phyloP scores from a whole-genome alignment of 2,113 vertebrate genomes.

The Todiramphus saurophagus region DNA sequence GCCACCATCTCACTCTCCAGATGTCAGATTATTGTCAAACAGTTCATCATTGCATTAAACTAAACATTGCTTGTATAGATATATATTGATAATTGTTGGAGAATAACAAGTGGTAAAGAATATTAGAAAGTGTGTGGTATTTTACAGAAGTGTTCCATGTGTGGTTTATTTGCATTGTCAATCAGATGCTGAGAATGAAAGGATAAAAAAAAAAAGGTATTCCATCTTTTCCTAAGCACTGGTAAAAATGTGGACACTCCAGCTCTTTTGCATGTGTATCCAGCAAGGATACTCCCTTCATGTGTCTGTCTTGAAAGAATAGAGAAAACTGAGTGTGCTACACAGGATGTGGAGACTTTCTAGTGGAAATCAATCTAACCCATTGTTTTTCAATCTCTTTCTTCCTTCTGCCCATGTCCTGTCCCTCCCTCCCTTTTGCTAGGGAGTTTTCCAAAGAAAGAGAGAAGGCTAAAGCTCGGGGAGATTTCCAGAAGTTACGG shows the following conservation, averaged over 20 bases:
- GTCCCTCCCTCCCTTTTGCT: constrained; percentile 36
- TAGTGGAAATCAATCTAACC: constrained; percentile 24
- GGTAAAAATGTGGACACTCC: neutral
- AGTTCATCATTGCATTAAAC: neutral
- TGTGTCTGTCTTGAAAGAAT: neutral
- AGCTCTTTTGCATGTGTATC: neutral
- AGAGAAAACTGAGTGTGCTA: neutral
- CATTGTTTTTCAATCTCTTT: constrained; percentile 50
- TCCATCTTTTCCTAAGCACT: neutral
- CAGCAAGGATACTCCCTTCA: neutral
- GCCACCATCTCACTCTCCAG: constrained; percentile 52
- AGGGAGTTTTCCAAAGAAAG: constrained; percentile 99
- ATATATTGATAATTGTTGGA: neutral
- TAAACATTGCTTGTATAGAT: neutral
- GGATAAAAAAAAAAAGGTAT: neutral
- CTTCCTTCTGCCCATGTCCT: neutral
- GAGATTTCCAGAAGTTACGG: constrained; percentile 95
- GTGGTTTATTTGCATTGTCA: neutral
- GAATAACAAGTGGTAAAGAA: neutral
- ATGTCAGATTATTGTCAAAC: constrained; percentile 56
- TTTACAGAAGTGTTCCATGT: neutral
- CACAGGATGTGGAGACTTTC: neutral
- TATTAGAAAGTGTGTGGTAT: neutral
- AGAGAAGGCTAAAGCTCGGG: constrained; percentile 96
- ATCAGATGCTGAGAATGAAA: neutral